Evolutionary conservation across 2,113 vertebrate species (phyloP).

Genomic region (Rhea americana): DNA sequence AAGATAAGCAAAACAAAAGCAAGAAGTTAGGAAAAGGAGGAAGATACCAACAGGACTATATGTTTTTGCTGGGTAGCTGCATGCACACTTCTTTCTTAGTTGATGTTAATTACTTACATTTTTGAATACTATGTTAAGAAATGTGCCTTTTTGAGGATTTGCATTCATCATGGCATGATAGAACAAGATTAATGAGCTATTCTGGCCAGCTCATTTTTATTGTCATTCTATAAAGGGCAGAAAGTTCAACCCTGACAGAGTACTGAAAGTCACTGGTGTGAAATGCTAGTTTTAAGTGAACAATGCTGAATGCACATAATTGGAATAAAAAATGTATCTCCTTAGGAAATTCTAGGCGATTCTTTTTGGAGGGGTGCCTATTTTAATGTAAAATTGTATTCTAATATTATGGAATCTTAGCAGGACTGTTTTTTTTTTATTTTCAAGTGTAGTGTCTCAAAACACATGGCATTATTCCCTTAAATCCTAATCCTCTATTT

Average conservation of each 20-base stretch:
- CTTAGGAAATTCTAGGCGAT: background rate
- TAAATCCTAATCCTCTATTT: slow-evolving; percentile 38
- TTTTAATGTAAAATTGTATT: background rate
- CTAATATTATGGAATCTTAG: background rate
- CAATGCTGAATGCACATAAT: background rate
- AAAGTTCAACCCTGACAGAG: background rate
- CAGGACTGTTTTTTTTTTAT: background rate
- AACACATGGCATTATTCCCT: background rate
- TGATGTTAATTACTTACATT: background rate
- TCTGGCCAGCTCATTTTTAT: background rate
- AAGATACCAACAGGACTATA: background rate
- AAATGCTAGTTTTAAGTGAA: background rate
- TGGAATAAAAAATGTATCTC: background rate
- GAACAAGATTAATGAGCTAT: background rate
- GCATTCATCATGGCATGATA: background rate
- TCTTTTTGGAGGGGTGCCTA: background rate
- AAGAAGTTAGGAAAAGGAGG: background rate
- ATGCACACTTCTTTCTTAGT: background rate
- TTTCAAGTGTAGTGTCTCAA: background rate
- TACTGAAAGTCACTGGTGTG: background rate
- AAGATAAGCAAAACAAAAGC: background rate
- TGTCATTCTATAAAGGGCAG: background rate
- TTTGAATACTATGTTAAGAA: background rate
- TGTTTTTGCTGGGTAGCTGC: background rate
- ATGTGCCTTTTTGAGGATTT: background rate